Base-by-base conservation (phyloP, 2,797 vertebrate species). In the Xyrichtys novacula region DNA sequence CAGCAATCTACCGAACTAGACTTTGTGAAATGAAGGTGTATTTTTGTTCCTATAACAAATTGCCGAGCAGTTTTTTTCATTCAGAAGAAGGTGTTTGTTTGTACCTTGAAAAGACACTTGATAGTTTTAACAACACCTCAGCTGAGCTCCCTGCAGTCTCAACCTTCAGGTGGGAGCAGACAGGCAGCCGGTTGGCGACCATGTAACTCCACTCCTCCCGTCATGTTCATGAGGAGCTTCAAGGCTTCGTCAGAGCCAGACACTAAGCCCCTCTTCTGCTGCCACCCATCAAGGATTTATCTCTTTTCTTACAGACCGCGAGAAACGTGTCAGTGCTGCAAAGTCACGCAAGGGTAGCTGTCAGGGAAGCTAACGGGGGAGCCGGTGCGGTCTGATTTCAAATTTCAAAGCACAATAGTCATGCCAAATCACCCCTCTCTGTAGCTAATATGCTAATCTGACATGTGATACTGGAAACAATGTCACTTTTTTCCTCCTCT, bases 271-370 rank as follows among this genome's bases (percentile, higher is more conserved):
- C 76, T 53, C 81, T 74, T 75, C 66, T 61, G 57, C 79, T 80
- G 80, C 83, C 78, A 78, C 75, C 74, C 77, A 67, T 85, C 84
- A 48, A 62, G 81, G 80, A 71, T 84, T 85, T 85, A 90, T 83
- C 79, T 83, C 57, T 82, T 78, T 70, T 81, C 87, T 80, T 81
- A 85, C 80, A 83, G 86, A 73, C 85, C 70, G 43, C 70, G 68
- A 82, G 74, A 65, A 32, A 56, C 47, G 34, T 56, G 72, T 79
- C 73, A 39, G 76, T 73, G 16, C 77, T 53, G 87, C 84, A 85
- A 83, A 87, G 89, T 91, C 88, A 84, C 40, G 65, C 84, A 86
- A 88, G 85, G 85, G 77, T 85, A 79, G 70, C 87, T 56, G 83
- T 82, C 83, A 71, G 74, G 53, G 66, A 68, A 61, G 80, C 11